Conservation (phyloP, 2,113 vertebrate genomes). For the Orthochromis indermauri region DNA sequence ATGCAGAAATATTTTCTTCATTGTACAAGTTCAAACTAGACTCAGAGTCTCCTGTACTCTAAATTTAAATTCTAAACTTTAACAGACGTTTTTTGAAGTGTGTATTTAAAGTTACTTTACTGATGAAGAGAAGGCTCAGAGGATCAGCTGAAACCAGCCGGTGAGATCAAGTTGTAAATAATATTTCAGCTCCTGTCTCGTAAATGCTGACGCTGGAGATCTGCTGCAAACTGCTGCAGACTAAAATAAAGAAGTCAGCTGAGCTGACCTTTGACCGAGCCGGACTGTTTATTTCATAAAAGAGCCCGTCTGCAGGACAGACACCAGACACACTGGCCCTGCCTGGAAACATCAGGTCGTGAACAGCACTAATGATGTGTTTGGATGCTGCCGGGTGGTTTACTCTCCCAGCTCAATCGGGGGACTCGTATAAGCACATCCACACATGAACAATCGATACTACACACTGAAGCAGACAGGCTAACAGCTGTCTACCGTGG, state of each 20-base stretch:
- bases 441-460: neutral
- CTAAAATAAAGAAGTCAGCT: neutral
- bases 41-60: neutral
- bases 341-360: neutral
- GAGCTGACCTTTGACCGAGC: neutral
- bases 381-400: neutral
- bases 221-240: neutral
- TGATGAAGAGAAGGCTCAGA: fast-evolving
- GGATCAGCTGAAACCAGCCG: neutral
- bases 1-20: neutral
- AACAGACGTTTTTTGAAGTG: neutral
- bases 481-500: neutral
- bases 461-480: neutral
- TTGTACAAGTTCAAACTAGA: neutral
- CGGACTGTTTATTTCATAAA: neutral
- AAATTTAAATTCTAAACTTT: neutral
- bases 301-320: neutral
- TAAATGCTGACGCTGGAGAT: neutral
- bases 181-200: neutral
- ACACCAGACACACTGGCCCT: neutral
- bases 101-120: neutral
- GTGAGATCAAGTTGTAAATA: neutral
- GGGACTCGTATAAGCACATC: neutral
- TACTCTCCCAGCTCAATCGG: neutral
- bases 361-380: neutral